Evolutionary conservation across 2,113 vertebrate genomes (phyloP).

Genomic region (Puma concolor): DNA sequence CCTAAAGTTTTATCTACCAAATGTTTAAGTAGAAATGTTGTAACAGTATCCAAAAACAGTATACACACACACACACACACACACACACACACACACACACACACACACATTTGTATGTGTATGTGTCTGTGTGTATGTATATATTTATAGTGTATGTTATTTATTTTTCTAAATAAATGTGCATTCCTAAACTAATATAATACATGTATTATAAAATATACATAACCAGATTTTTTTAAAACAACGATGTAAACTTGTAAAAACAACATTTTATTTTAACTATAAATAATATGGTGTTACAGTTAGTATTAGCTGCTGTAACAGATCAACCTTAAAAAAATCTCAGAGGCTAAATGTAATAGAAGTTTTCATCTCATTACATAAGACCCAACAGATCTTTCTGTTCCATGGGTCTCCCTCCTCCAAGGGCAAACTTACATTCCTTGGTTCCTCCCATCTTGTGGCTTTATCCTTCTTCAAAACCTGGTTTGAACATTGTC

Average conservation of each 20-base stretch:
- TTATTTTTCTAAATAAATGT: background rate
- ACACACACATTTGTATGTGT: background rate
- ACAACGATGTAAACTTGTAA: background rate
- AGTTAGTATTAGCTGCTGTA: background rate
- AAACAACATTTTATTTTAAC: background rate
- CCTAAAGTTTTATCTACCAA: background rate
- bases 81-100: too few relatives aligned
- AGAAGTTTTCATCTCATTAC: background rate
- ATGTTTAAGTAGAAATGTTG: background rate
- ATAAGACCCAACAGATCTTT: background rate
- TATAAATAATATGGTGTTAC: background rate
- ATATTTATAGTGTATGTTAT: background rate
- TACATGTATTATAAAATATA: background rate
- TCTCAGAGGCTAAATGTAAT: background rate
- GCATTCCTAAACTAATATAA: background rate
- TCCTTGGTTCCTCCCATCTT: background rate
- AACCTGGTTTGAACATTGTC: background rate
- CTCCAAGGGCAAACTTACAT: background rate
- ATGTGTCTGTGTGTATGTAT: background rate
- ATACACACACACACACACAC: too few relatives aligned
- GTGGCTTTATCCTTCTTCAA: background rate
- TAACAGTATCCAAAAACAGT: background rate
- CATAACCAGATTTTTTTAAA: background rate
- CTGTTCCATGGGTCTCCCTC: background rate
- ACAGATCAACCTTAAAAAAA: background rate